These are phyloP conservation scores for Stenodera caucasica DNA, from an alignment of 2,888 invertebrate genomes.

Conservation along the genomic window DNA sequence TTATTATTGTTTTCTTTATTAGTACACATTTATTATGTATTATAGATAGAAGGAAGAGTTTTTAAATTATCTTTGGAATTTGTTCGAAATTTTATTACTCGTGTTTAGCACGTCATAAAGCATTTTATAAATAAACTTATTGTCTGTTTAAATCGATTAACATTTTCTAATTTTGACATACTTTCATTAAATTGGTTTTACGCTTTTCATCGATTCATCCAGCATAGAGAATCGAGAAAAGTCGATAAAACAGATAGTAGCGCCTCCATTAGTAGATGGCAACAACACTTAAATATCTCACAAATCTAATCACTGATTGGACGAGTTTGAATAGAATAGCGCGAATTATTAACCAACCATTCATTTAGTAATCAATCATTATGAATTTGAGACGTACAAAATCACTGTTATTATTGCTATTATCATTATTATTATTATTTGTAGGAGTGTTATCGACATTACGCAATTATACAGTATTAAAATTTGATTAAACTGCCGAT, in stretches of 20 bases:
- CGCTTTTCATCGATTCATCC: too few species aligned
- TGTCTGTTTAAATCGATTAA: constrained; percentile 8
- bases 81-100: constrained; percentile 6
- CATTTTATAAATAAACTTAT: not conserved
- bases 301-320: too few species aligned
- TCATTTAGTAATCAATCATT: not conserved
- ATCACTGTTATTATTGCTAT: not conserved
- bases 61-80: constrained; percentile 7
- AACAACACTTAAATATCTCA: too few species aligned
- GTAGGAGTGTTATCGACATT: constrained; percentile 39
- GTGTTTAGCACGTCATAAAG: constrained; percentile 5
- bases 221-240: too few species aligned
- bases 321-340: too few species aligned
- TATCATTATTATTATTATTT: constrained; percentile 25
- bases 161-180: not conserved
- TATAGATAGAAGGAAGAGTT: not conserved
- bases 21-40: not conserved
- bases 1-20: constrained; percentile 4
- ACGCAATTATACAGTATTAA: constrained; percentile 41
- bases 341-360: not conserved
- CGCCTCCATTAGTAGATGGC: too few species aligned
- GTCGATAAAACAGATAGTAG: too few species aligned
- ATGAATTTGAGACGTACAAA: not conserved
- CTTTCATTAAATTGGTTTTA: not conserved
- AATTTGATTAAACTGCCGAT: constrained; percentile 38